Conservation (phyloP, 2,797 vertebrate genomes). For the Cygnus olor region DNA sequence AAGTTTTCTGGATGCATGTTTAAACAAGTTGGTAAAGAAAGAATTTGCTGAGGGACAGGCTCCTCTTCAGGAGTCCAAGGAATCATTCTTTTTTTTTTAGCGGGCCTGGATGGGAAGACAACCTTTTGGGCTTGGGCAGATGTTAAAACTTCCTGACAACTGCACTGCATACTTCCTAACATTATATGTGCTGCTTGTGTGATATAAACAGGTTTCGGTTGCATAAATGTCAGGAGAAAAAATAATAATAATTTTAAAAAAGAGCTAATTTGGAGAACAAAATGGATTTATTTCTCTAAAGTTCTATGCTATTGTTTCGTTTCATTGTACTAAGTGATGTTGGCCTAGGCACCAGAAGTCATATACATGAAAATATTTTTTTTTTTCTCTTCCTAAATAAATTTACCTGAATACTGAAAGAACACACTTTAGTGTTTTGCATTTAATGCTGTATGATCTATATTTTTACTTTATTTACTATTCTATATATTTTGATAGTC, state of each 20-base stretch:
- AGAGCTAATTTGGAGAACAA: not conserved
- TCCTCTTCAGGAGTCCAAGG: not conserved
- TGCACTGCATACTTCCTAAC: not conserved
- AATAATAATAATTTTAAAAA: not conserved
- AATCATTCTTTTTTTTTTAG: not conserved
- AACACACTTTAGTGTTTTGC: not conserved
- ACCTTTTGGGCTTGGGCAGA: not conserved
- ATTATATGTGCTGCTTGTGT: not conserved
- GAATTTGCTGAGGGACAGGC: not conserved
- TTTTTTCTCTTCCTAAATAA: not conserved
- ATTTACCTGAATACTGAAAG: not conserved
- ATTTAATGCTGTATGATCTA: not conserved
- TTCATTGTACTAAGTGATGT: not conserved
- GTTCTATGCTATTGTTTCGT: not conserved
- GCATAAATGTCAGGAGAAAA: not conserved
- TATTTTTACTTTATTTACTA: not conserved
- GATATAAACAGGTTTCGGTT: not conserved
- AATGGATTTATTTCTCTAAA: not conserved
- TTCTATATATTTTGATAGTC: not conserved
- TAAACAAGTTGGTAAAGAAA: not conserved
- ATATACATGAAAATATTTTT: rapidly evolving
- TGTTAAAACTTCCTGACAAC: not conserved
- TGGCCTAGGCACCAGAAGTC: not conserved
- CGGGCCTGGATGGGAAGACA: not conserved
- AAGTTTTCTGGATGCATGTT: not conserved